These are phyloP conservation scores for Brachionus plicatilis DNA, from an alignment of 1,140 invertebrate species.

Conservation along the genomic window DNA sequence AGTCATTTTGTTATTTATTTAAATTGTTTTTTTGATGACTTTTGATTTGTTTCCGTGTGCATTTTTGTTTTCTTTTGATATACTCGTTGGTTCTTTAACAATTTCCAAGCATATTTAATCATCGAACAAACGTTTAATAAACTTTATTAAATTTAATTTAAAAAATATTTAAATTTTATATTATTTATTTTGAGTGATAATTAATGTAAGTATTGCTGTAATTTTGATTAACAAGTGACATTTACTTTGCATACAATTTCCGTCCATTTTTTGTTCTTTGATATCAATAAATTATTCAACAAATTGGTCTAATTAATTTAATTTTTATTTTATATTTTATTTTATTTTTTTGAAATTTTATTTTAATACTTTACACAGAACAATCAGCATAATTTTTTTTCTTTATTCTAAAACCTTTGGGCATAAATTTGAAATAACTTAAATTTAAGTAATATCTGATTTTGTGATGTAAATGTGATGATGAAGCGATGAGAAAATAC, in stretches of 20 bases:
- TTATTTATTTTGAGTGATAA: background rate
- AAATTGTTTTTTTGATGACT: background rate
- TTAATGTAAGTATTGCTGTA: background rate
- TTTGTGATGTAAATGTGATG: too few species aligned
- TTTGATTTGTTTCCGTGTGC: background rate
- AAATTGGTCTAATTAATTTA: background rate
- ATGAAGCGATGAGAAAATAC: too few species aligned
- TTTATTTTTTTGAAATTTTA: background rate
- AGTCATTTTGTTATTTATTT: background rate
- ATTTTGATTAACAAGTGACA: background rate
- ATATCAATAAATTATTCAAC: background rate
- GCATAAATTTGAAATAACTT: too few species aligned
- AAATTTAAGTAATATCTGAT: too few species aligned
- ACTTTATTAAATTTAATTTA: background rate
- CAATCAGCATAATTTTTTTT: too few species aligned
- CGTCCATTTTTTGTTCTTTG: background rate
- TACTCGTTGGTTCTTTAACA: background rate
- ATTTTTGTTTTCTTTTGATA: background rate
- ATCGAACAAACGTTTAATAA: conserved; percentile 19
- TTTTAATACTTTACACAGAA: too few species aligned
- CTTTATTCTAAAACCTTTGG: too few species aligned
- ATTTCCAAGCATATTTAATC: background rate
- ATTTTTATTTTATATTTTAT: background rate
- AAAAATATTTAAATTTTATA: background rate
- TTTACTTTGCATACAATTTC: background rate